Evolutionary conservation across 2,888 invertebrate genomes (phyloP), one percentile per base, ranked within the genome.

Genomic region (Pyrgus malvae): DNA sequence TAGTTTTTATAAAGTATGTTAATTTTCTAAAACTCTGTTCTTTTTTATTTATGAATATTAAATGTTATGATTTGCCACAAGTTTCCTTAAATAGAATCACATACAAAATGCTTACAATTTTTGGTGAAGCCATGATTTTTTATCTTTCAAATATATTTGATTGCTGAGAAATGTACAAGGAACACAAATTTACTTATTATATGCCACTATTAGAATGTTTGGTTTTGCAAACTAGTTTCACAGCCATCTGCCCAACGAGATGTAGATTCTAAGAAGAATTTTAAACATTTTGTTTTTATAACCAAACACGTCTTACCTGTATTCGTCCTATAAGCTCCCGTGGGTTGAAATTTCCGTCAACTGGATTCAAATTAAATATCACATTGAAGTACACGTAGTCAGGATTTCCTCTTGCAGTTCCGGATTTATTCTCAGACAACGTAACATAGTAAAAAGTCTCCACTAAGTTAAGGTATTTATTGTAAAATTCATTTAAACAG

Each of bases 381-480:
- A 90, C 82, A 69, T 86, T 78, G 64, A 88, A 90, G 67, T 76
- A 80, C 72, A 84, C 87, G 75, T 76, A 81, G 61, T 84, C 83
- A 48, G 76, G 70, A 66, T 80, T 84, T 64, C 80, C 80, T 64
- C 78, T 78, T 35, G 75, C 60, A 49, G 74, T 58, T 66, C 72
- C 68, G 51, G 76, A 75, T 75, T 83, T 85, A 68, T 75, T 80
- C 72, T 89, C 85, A 55, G 83, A 74, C 65, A 90, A 70, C 65
- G 86, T 88, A 68, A 90, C 90, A 80, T 81, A 88, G 70, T 90
- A 90, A 81, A 90, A 89, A 72, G 86, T 85, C 83, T 90, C 90
- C 57, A 89, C 86, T 69, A 89, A 80, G 78, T 87, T 89, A 27
- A 81, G 76, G 72, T 87, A 88, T 69, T 84, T 88, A 62, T 69